phyloP scores from a whole-genome alignment of 2,888 invertebrate genomes.

The Cataglyphis cursor region DNA sequence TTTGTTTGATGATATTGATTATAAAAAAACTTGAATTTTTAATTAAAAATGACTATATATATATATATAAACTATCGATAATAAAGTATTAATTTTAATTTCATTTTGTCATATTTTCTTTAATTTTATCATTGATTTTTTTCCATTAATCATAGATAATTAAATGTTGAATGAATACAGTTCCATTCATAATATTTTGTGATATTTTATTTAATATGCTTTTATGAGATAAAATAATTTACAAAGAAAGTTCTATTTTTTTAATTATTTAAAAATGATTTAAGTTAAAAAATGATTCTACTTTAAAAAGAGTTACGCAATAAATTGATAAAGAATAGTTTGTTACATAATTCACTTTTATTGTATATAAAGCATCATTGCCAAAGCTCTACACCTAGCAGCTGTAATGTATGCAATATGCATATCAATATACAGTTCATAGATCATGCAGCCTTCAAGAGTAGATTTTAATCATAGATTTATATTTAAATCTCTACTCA shows the following conservation, averaged over 20 bases:
- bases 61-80: neutral
- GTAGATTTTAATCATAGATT: slow-evolving; percentile 14
- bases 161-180: neutral
- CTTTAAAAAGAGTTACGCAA: neutral
- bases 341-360: slow-evolving; percentile 1
- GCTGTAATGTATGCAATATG: neutral
- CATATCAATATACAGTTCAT: slow-evolving; percentile 55
- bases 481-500: slow-evolving; percentile 71
- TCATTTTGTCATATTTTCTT: neutral
- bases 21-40: neutral
- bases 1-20: neutral
- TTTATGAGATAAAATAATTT: neutral
- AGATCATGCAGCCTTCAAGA: slow-evolving; percentile 61
- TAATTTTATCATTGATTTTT: neutral
- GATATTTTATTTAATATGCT: neutral
- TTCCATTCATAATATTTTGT: neutral
- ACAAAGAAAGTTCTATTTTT: neutral
- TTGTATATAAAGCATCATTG: neutral
- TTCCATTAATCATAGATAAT: neutral
- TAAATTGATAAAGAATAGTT: neutral
- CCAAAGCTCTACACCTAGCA: neutral
- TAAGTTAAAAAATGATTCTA: neutral
- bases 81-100: neutral
- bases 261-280: neutral
- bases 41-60: neutral